Conservation (phyloP, 1,140 invertebrate species). For the Drosophila sp. region DNA sequence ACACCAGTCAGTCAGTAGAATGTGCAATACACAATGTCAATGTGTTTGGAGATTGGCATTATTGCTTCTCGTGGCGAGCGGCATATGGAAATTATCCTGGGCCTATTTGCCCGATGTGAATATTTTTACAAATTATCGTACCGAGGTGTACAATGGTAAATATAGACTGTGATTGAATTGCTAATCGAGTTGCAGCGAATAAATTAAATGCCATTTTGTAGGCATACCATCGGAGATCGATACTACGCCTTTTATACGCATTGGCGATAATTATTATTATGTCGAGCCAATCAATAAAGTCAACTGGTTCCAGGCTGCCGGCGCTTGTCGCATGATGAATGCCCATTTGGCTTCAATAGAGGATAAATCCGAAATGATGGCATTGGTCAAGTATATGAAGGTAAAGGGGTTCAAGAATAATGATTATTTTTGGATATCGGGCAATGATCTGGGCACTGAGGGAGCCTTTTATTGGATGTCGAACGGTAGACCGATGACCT, state of each 20-base stretch:
- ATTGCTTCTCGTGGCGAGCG: constrained; percentile 33
- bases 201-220: neutral
- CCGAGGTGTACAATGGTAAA: constrained; percentile 66
- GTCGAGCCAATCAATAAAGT: constrained; percentile 69
- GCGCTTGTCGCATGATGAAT: constrained; percentile 70
- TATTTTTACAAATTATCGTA: constrained; percentile 69
- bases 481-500: constrained; percentile 63
- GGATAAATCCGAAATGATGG: constrained; percentile 68
- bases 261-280: constrained; percentile 69
- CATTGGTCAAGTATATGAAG: constrained; percentile 61
- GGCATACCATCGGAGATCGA: constrained; percentile 67
- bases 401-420: constrained; percentile 65
- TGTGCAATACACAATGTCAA: neutral
- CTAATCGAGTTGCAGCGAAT: neutral
- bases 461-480: constrained; percentile 70
- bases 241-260: constrained; percentile 61
- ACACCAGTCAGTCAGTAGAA: neutral
- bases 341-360: constrained; percentile 67
- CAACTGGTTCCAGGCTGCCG: constrained; percentile 69
- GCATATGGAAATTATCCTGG: constrained; percentile 15
- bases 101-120: constrained; percentile 63
- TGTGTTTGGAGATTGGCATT: constrained; percentile 18
- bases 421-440: constrained; percentile 70
- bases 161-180: neutral
- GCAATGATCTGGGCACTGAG: constrained; percentile 68